Conservation (phyloP, 2,797 vertebrate genomes). For the Pseudochirops cupreus region DNA sequence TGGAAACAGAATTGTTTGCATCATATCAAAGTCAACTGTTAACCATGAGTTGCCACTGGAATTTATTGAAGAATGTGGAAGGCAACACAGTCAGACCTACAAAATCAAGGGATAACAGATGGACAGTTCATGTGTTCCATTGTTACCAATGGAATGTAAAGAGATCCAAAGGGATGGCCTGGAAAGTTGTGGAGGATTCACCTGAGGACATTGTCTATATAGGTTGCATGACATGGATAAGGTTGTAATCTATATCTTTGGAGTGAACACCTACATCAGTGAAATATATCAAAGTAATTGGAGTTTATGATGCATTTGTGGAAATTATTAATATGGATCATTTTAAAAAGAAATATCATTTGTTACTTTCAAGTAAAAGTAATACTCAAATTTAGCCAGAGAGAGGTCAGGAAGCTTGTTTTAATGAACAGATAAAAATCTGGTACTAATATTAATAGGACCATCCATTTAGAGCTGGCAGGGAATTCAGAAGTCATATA, state of each 20-base stretch:
- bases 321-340: background rate
- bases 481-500: background rate
- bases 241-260: background rate
- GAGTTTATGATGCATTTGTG: background rate
- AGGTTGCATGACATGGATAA: background rate
- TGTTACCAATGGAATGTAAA: background rate
- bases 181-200: background rate
- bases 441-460: background rate
- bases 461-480: background rate
- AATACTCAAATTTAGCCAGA: background rate
- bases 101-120: background rate
- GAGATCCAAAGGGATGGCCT: background rate
- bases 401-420: background rate
- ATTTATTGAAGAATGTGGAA: background rate
- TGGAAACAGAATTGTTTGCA: constrained; percentile 24
- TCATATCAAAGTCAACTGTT: constrained; percentile 43
- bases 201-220: background rate
- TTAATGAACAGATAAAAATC: background rate
- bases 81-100: background rate
- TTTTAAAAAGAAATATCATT: background rate
- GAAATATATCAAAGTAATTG: background rate
- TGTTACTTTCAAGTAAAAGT: background rate
- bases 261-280: background rate
- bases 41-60: constrained; percentile 12
- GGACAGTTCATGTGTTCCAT: background rate